These are phyloP conservation scores for Odontamblyopus rebecca DNA, from an alignment of 2,797 vertebrate genomes.

Conservation along the genomic window DNA sequence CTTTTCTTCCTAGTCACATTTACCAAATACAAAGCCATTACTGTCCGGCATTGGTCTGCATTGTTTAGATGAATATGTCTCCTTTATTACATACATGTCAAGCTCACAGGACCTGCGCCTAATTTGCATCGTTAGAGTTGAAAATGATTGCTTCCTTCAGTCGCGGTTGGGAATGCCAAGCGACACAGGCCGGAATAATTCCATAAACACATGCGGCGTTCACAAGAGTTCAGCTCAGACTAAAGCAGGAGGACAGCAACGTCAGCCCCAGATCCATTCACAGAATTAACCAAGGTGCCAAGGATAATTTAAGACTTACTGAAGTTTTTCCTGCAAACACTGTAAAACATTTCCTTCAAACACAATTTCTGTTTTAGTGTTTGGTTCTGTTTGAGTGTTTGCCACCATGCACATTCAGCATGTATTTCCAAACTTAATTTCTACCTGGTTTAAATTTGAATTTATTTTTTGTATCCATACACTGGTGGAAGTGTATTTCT, in stretches of 20 bases:
- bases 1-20: conserved; percentile 34
- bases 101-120: conserved; percentile 69
- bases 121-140: conserved; percentile 82
- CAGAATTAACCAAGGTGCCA: background rate
- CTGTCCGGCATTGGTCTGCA: conserved; percentile 66
- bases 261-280: background rate
- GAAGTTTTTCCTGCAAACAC: background rate
- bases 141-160: conserved; percentile 84
- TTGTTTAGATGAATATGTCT: conserved; percentile 77
- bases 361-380: background rate
- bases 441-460: too few species aligned
- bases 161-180: conserved; percentile 67
- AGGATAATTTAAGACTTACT: conserved; percentile 7
- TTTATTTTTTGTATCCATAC: too few species aligned
- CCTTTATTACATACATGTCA: conserved; percentile 81
- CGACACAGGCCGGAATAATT: conserved; percentile 56
- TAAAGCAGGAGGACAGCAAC: background rate
- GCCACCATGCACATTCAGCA: background rate
- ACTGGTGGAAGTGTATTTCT: too few species aligned
- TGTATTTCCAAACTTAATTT: background rate
- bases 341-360: conserved; percentile 6
- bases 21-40: conserved; percentile 56
- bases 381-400: background rate
- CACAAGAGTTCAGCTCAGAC: conserved; percentile 6
- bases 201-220: conserved; percentile 52